phyloP scores from a whole-genome alignment of 2,797 vertebrate genomes.

The Botia kubotai region DNA sequence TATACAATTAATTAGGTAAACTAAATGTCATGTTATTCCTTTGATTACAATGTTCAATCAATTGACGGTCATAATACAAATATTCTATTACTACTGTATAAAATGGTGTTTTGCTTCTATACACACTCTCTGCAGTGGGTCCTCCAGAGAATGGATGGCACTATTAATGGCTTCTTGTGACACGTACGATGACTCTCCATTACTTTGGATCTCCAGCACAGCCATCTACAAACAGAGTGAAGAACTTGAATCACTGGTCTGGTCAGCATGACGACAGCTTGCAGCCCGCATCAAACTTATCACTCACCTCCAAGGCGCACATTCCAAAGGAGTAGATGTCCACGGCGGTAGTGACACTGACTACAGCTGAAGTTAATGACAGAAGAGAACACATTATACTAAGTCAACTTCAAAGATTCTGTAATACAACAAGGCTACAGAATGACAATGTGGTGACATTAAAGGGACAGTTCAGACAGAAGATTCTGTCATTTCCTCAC shows the following conservation, averaged over 20 bases:
- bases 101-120: background rate
- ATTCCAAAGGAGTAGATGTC: too few species aligned
- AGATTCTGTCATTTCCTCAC: too few species aligned
- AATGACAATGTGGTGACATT: background rate
- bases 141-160: slow-evolving; percentile 96
- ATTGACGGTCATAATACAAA: background rate
- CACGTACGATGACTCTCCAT: slow-evolving; percentile 95
- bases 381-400: background rate
- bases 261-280: background rate
- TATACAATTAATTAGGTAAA: too few species aligned
- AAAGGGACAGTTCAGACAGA: background rate
- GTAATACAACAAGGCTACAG: background rate
- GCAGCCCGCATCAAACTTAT: background rate
- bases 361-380: too few species aligned
- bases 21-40: too few species aligned
- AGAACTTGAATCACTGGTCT: slow-evolving; percentile 2
- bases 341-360: too few species aligned
- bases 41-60: too few species aligned
- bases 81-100: background rate
- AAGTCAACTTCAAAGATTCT: background rate
- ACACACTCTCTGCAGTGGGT: slow-evolving; percentile 92
- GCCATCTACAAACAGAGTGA: slow-evolving; percentile 85
- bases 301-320: slow-evolving; percentile 88
- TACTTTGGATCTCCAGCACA: slow-evolving; percentile 97
- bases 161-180: slow-evolving; percentile 98